Evolutionary conservation across 2,888 invertebrate genomes (phyloP).

Genomic region (Malthinus flaveolus): DNA sequence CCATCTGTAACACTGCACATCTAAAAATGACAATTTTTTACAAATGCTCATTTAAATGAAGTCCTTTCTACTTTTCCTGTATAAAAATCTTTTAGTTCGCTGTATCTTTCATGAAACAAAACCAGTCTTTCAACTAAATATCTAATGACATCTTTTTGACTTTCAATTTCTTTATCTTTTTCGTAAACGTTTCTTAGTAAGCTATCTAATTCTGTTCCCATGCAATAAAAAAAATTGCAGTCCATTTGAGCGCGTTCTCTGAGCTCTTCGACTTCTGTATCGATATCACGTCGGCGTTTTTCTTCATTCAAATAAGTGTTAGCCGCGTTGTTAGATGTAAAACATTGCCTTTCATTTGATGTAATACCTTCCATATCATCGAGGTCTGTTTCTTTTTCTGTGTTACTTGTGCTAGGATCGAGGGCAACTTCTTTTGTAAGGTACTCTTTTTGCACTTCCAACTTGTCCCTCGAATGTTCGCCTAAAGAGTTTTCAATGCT

Average conservation of each 20-base stretch:
- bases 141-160: slow-evolving; percentile 7
- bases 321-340: no score
- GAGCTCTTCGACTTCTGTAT: neutral
- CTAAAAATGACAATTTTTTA: slow-evolving; percentile 2
- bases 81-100: neutral
- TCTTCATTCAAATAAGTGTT: no score
- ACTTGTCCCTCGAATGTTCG: no score
- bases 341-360: no score
- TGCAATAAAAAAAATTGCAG: slow-evolving; percentile 4
- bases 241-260: neutral
- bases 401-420: no score
- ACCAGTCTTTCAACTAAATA: slow-evolving; percentile 1
- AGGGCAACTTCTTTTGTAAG: no score
- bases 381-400: no score
- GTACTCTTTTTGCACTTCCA: no score
- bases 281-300: neutral
- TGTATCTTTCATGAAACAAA: neutral
- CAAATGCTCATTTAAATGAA: slow-evolving; percentile 2
- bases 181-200: slow-evolving; percentile 4
- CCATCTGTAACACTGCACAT: neutral
- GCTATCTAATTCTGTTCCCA: slow-evolving; percentile 14
- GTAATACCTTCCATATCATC: no score
- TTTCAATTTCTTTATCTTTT: slow-evolving; percentile 14
- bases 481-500: neutral
- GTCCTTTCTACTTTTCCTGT: neutral